Percentiles rank a stretch among this genome's conserved stretches.
These are phyloP conservation scores for Aplysia californica DNA, from an alignment of 1,140 invertebrate species.

Conservation along the genomic window DNA sequence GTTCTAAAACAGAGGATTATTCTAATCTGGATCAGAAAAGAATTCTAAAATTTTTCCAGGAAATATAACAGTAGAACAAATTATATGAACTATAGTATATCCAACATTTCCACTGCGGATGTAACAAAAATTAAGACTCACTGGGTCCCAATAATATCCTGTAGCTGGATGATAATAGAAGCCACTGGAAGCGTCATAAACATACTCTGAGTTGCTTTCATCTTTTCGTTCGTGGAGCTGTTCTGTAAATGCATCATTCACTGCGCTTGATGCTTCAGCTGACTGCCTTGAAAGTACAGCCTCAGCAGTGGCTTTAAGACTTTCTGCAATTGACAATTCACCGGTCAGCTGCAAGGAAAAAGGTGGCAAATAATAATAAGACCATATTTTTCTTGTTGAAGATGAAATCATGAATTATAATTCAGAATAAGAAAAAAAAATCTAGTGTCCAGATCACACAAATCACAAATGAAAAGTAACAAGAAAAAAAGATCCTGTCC, in stretches of 20 bases:
- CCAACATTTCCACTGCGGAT: too few relatives aligned
- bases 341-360: background rate
- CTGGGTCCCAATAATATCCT: conserved; percentile 21
- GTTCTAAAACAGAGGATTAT: too few relatives aligned
- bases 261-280: background rate
- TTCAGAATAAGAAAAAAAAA: background rate
- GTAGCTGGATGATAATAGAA: conserved; percentile 17
- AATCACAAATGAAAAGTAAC: background rate
- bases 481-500: background rate
- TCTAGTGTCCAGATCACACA: background rate
- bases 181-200: conserved; percentile 11
- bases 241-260: background rate
- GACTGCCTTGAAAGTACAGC: background rate
- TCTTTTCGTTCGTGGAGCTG: background rate
- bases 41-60: too few relatives aligned
- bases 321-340: conserved; percentile 4
- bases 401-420: background rate
- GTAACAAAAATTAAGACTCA: background rate
- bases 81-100: too few relatives aligned
- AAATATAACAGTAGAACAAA: too few relatives aligned
- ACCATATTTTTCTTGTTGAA: background rate
- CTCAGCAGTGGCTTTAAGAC: conserved; percentile 1
- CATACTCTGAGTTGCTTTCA: background rate
- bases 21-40: too few relatives aligned
- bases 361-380: background rate